Base-by-base conservation (phyloP, 2,888 invertebrate species). In the Phaedon cochleariae region DNA sequence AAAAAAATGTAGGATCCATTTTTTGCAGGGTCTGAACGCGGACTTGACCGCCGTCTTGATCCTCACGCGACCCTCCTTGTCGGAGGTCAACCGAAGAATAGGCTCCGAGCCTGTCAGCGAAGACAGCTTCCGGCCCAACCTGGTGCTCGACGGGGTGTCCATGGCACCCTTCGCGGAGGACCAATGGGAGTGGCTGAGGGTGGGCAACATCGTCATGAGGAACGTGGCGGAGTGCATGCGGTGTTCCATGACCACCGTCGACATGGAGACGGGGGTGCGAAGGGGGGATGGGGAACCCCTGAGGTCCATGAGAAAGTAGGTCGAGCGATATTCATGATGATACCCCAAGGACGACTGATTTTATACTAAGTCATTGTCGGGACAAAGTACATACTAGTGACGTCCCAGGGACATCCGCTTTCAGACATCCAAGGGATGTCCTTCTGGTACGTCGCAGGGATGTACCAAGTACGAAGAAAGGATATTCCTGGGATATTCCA, bases 41-140 rank as follows among this genome's bases (percentile, higher is more conserved):
- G 88, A 89, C 74, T 75, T 86, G 54, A 81, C 86, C 0, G 85
- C 86, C 49, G 86, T 86, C 71, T 84, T 86, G 79, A 65, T 89
- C 21, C 79, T 88, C 65, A 84, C 84, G 15, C 79, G 84, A 60
- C 76, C 83, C 5, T 88, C 89, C 0, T 74, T 89, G 0, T 79
- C 82, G 1, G 85, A 86, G 51, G 72, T 89, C 18, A 87, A 87
- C 73, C 73, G 76, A 12, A 82, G 82, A 52, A 74, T 88, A 29
- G 77, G 79, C 1, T 71, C 69, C 6, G 75, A 75, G 7, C 76
- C 73, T 9, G 81, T 87, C 1, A 76, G 82, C 7, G 76, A 80
- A 12, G 73, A 82, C 26, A 84, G 86, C 75, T 88, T 88, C 76
- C 80, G 89, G 63, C 87, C 88, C 6, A 89, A 87, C 75, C 84